Percentiles rank a stretch among this genome's conserved stretches.
phyloP scores from a whole-genome alignment of 2,113 vertebrate genomes.

The Helogale parvula region DNA sequence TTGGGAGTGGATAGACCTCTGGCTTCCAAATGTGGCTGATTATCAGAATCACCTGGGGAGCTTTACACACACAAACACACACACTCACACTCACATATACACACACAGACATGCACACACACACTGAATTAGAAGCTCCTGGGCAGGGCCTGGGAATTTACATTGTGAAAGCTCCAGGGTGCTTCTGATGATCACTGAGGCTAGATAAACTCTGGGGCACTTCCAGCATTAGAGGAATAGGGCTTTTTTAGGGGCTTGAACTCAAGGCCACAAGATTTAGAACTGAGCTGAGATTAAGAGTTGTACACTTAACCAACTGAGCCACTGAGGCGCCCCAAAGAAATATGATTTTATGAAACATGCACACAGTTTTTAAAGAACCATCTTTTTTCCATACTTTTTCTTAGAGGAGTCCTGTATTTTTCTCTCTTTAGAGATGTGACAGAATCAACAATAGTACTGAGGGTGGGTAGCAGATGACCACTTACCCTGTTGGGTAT shows the following conservation, averaged over 20 bases:
- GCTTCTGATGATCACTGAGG: neutral
- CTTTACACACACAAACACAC: neutral
- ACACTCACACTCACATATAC: neutral
- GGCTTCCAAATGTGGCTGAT: neutral
- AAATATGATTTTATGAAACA: neutral
- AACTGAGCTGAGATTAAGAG: too few relatives aligned
- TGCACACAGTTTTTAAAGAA: neutral
- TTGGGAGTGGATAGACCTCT: neutral
- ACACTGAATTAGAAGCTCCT: neutral
- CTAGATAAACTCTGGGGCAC: neutral
- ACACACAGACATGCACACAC: neutral
- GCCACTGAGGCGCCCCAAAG: too few relatives aligned
- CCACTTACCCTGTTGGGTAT: accelerated
- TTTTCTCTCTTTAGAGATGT: neutral
- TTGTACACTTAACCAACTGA: too few relatives aligned
- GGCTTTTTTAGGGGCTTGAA: too few relatives aligned
- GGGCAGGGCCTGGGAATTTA: neutral
- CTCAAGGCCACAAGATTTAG: too few relatives aligned
- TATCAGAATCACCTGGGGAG: neutral
- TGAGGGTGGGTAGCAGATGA: neutral
- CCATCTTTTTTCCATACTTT: neutral
- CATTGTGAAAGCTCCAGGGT: neutral
- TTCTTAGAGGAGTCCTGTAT: neutral
- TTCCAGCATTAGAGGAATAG: neutral
- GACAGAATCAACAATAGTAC: neutral